A percentile compares a stretch with the other conserved stretches of the same genome.
phyloP scores from a whole-genome alignment of 2,888 invertebrate species.

The Melolontha melolontha region DNA sequence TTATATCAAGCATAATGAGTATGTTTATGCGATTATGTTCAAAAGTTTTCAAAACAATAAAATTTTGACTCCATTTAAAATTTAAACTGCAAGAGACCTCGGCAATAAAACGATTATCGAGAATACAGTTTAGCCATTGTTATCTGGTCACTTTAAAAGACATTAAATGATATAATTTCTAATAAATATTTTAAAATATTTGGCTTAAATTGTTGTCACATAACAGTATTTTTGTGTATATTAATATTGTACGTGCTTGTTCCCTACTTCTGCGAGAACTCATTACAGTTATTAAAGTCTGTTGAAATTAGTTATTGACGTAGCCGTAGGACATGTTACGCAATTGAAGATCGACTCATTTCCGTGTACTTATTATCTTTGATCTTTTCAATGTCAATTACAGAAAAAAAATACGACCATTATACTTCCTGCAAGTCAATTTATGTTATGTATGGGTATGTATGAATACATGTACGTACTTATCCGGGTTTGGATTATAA shows the following conservation, averaged over 20 bases:
- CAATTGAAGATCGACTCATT: conserved; percentile 30
- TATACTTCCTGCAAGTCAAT: conserved; percentile 33
- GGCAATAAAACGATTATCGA: too few species aligned
- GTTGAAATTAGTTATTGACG: conserved; percentile 36
- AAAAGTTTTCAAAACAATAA: too few species aligned
- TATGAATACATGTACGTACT: neutral
- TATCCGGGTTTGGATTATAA: neutral
- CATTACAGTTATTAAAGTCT: conserved; percentile 25
- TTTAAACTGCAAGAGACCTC: too few species aligned
- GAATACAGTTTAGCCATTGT: too few species aligned
- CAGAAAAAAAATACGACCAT: conserved; percentile 20
- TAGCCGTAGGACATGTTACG: conserved; percentile 31
- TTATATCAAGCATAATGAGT: too few species aligned
- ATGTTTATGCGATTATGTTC: too few species aligned
- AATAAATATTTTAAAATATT: too few species aligned
- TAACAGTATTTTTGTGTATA: too few species aligned
- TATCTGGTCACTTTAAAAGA: too few species aligned
- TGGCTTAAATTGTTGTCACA: too few species aligned
- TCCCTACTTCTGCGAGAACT: conserved; percentile 10
- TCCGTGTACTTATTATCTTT: conserved; percentile 32
- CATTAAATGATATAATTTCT: too few species aligned
- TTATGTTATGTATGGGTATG: neutral
- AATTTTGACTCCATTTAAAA: too few species aligned
- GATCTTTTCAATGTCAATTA: conserved; percentile 39
- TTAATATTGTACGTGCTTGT: neutral